Percentiles rank a stretch among this genome's conserved stretches.
Evolutionary conservation across 2,888 invertebrate genomes (phyloP).

Genomic region (Norana najaformis): DNA sequence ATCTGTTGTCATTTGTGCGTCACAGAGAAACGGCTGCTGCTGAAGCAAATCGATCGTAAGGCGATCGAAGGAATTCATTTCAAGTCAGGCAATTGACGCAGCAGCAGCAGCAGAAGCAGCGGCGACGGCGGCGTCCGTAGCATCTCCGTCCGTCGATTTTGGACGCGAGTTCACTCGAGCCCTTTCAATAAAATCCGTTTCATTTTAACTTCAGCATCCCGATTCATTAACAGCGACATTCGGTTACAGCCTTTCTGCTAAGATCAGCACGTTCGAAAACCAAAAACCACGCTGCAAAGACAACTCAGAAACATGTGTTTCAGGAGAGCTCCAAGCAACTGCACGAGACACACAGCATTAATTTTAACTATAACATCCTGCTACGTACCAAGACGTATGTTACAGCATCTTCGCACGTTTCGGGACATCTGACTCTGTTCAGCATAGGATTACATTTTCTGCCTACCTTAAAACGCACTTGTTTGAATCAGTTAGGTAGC

Average conservation of each 20-base stretch:
- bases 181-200: constrained; percentile 5
- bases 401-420: too few species aligned
- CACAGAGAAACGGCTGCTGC: background rate
- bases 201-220: background rate
- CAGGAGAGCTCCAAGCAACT: background rate
- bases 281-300: too few species aligned
- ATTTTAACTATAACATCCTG: too few species aligned
- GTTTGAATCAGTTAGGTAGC: too few species aligned
- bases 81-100: background rate
- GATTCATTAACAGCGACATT: background rate
- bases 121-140: too few species aligned
- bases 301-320: background rate
- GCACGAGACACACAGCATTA: background rate
- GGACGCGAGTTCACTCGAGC: background rate
- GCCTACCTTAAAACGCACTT: too few species aligned
- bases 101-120: background rate
- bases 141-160: background rate
- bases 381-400: too few species aligned
- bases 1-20: background rate
- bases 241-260: background rate
- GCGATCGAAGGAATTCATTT: background rate
- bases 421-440: too few species aligned
- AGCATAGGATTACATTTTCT: too few species aligned
- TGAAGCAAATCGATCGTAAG: background rate
- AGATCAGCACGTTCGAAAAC: background rate